phyloP scores from a whole-genome alignment of 2,888 invertebrate genomes.

The Chrysolina haemoptera region DNA sequence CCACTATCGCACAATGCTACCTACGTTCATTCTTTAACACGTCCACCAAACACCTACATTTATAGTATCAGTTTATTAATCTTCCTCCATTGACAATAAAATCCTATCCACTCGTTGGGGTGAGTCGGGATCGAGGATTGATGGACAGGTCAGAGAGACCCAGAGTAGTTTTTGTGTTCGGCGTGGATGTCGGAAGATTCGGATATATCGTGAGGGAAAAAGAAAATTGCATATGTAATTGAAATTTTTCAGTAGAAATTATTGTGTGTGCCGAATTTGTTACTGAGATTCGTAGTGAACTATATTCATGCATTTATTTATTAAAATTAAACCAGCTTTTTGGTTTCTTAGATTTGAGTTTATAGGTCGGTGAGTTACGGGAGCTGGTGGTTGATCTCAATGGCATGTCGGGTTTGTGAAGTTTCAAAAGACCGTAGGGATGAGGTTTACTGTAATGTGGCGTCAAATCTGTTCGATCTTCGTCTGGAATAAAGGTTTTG shows the following conservation, averaged over 20 bases:
- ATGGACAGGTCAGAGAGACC: conserved; percentile 26
- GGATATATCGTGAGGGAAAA: not conserved
- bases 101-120: conserved; percentile 30
- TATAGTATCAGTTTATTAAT: conserved; percentile 30
- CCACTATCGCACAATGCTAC: conserved; percentile 7
- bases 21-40: conserved; percentile 19
- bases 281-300: too few relatives aligned
- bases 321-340: too few relatives aligned
- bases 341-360: too few relatives aligned
- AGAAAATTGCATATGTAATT: not conserved
- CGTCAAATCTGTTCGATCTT: too few relatives aligned
- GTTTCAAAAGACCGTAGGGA: too few relatives aligned
- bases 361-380: too few relatives aligned
- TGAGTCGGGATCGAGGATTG: conserved; percentile 27
- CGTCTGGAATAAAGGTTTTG: too few relatives aligned
- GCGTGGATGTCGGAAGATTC: conserved; percentile 16
- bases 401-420: too few relatives aligned
- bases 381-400: too few relatives aligned
- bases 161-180: conserved; percentile 26
- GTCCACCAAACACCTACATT: conserved; percentile 25
- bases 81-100: conserved; percentile 32
- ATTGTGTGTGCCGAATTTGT: not conserved
- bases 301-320: too few relatives aligned
- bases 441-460: too few relatives aligned
- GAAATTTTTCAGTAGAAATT: not conserved